Base-by-base conservation (phyloP, 2,888 invertebrate genomes). In the Carcina quercana region DNA sequence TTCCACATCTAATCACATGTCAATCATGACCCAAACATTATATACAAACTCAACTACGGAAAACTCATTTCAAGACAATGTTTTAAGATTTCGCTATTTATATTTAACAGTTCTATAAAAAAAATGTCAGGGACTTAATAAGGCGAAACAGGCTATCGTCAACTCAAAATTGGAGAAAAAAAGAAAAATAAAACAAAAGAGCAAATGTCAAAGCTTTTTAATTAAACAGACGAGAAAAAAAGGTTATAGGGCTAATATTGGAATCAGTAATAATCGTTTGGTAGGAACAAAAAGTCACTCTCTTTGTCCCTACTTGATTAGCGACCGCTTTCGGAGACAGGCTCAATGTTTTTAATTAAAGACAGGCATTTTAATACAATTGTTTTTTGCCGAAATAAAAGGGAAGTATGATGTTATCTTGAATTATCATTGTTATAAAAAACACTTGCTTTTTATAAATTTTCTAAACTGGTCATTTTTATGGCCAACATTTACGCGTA, bases 271-370 rank as follows among this genome's bases (percentile, higher is more conserved):
- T 53, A 50, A 55, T 40, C 50, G 44, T 51, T 53, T 45, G 31
- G 42, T 37, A 25, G 33, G 38, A 44, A 47, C 47, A 47, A 47
- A 50, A 50, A 40, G 32, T 25, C 19, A 22, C 30, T 19, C 27
- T 34, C 40, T 37, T 40, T 51, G 45, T 50, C 42, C 39, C 34
- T 34, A 29, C 36, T 43, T 43, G 45, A 47, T 53, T 50, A 42
- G 37, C 25, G 35, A 33, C 35, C 34, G 37, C 37, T 29, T 42
- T 34, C 30, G 37, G 35, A 21, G 34, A 39, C 38, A 39, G 30
- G 38, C 42, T 35, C 33, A 37, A 46, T 41, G 42, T 44, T 52
- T 55, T 53, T 51, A 53, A 55, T 55, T 49, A 51, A 50, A 34
- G n/a, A n/a, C n/a, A n/a, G n/a, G n/a, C n/a, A n/a, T n/a, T n/a